Evolutionary conservation across 2,888 invertebrate genomes (phyloP).

Genomic region (Polia nebulosa): DNA sequence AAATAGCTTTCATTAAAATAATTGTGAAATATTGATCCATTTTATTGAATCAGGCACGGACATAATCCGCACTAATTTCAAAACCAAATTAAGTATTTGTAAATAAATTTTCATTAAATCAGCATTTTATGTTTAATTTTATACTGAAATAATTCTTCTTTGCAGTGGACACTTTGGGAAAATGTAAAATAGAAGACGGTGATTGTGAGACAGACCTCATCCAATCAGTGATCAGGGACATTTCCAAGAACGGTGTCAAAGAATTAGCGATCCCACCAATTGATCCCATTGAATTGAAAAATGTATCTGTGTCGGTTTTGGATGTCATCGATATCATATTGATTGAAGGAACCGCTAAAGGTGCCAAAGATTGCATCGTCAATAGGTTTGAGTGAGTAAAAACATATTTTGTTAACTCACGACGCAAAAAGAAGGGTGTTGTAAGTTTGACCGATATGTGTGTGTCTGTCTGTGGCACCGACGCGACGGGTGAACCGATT

Average conservation of each 20-base stretch:
- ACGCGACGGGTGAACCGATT: too few relatives aligned
- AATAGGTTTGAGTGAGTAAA: slow-evolving; percentile 60
- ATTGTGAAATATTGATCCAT: too few relatives aligned
- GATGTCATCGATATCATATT: slow-evolving; percentile 68
- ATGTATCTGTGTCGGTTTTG: slow-evolving; percentile 62
- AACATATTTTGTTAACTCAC: too few relatives aligned
- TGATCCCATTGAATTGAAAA: slow-evolving; percentile 71
- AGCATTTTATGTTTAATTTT: background rate
- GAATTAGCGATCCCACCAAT: slow-evolving; percentile 70
- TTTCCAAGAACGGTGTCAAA: slow-evolving; percentile 68
- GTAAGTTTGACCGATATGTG: too few relatives aligned
- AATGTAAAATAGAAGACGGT: slow-evolving; percentile 71
- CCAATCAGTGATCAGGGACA: slow-evolving; percentile 59
- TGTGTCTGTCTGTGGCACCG: too few relatives aligned
- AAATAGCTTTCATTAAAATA: background rate
- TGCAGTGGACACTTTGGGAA: slow-evolving; percentile 58
- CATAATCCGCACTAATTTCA: too few relatives aligned
- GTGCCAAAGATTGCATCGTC: slow-evolving; percentile 69
- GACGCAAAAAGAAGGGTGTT: too few relatives aligned
- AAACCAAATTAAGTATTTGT: too few relatives aligned
- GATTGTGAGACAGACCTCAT: slow-evolving; percentile 67
- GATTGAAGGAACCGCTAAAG: slow-evolving; percentile 72
- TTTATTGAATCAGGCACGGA: too few relatives aligned
- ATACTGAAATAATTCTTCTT: slow-evolving; percentile 4
- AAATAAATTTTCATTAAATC: too few relatives aligned